Evolutionary conservation across 1,140 invertebrate genomes (phyloP).

Genomic region (Trialeurodes vaporariorum): DNA sequence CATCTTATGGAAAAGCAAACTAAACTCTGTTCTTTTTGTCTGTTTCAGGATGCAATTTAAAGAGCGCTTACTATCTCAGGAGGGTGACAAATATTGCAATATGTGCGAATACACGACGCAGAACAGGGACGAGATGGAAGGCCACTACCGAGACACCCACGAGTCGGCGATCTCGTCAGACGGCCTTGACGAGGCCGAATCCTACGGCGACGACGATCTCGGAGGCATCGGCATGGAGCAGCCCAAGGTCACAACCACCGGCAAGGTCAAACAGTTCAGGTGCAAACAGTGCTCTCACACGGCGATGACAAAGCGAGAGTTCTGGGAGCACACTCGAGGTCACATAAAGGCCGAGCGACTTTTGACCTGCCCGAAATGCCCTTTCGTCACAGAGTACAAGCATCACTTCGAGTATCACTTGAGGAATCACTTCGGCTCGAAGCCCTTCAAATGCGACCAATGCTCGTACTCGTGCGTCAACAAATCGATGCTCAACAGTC

Average conservation of each 20-base stretch:
- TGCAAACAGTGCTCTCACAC: conserved; percentile 87
- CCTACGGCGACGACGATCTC: not conserved
- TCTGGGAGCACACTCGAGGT: conserved; percentile 77
- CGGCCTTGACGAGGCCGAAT: not conserved
- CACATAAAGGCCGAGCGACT: conserved; percentile 92
- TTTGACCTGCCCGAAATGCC: conserved; percentile 80
- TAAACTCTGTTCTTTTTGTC: not conserved
- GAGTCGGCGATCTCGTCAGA: not conserved
- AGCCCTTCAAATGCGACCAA: conserved; percentile 91
- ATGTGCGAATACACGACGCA: not conserved
- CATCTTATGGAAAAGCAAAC: too few species aligned
- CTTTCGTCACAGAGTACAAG: conserved; percentile 97
- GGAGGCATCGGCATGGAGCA: not conserved
- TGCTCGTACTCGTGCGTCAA: conserved; percentile 93
- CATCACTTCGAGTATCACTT: conserved; percentile 97
- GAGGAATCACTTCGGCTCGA: conserved; percentile 87
- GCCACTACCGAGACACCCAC: not conserved
- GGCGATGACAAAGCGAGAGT: conserved; percentile 76
- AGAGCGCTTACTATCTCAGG: not conserved
- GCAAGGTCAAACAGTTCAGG: conserved; percentile 9
- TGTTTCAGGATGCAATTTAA: not conserved
- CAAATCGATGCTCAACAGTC: conserved; percentile 98
- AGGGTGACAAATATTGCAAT: not conserved
- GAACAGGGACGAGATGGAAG: not conserved
- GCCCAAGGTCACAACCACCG: not conserved